Evolutionary conservation across 2,113 vertebrate genomes (phyloP), one percentile per base, ranked within the genome.

Genomic region (Empidonax alnorum): DNA sequence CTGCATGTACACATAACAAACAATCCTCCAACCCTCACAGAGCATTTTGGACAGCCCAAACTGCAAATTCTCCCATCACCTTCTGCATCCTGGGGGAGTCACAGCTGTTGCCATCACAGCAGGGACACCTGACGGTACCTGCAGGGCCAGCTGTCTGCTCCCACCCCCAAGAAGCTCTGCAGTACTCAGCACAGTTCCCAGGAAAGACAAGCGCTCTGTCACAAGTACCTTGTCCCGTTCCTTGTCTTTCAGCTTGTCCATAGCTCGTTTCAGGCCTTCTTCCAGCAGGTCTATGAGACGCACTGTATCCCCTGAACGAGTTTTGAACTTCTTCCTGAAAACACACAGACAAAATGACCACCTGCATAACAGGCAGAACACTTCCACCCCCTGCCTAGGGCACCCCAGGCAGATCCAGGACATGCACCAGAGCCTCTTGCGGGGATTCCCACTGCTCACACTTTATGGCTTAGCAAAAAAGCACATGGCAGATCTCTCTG

Each of bases 301-400:
- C 75, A 99, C 99, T 0, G 99, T 99, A 92, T 99, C 99, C 37
- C 99, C 99, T 1, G 99, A 99, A 28, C 99, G 98, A 12, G 99
- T 99, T 98, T 99, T 99, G 96, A 99, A 99, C 97, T 99, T 99
- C 97, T 99, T 99, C 97, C 99, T 99, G 96, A 25, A 92, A 87
- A 47, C 62, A 94, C 81, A 92, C 20, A 66, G 47, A 37, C 44
- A 69, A 72, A 95, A 84, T 67, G 24, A 37, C 7, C 49, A 39
- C 61, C 58, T 84, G 46, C 2, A 0, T 3, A 42, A 59, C 24
- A 61, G 27, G 47, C 15, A 84, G 61, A 84, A 49, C 49, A 41
- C 28, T 42, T 10, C 61, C 41, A 83, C 9, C 23, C 41, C 22
- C 50, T 66, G 50, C 53, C 27, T 13, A 22, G 12, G 33, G 73